A percentile compares a stretch with the other conserved stretches of the same genome.
These are phyloP conservation scores for Brachymystax lenok DNA, from an alignment of 2,797 vertebrate genomes.

Conservation along the genomic window DNA sequence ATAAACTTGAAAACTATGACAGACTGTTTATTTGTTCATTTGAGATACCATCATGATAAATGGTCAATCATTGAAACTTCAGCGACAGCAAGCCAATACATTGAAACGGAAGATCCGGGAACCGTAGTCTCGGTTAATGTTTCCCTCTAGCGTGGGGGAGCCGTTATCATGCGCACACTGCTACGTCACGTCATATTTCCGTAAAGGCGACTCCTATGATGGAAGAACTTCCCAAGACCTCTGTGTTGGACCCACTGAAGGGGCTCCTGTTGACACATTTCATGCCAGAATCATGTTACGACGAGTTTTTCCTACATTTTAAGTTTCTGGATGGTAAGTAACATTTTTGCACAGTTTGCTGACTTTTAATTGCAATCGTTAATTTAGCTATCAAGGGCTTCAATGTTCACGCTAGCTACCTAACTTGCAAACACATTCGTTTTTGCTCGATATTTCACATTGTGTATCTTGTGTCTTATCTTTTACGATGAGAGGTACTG, in stretches of 20 bases:
- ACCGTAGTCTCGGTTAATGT: neutral
- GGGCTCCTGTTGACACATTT: constrained; percentile 76
- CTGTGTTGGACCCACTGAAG: constrained; percentile 69
- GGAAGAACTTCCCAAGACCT: constrained; percentile 44
- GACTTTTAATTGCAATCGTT: neutral
- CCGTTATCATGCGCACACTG: constrained; percentile 23
- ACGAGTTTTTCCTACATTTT: constrained; percentile 82
- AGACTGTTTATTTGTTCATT: no score
- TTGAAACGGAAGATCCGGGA: neutral
- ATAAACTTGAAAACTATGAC: no score
- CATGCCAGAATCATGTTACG: constrained; percentile 85
- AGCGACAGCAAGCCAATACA: no score
- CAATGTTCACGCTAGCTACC: no score
- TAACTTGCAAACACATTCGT: no score
- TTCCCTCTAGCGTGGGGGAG: constrained; percentile 1
- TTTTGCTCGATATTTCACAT: neutral
- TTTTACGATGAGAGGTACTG: neutral
- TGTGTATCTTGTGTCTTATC: neutral
- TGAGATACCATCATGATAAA: no score
- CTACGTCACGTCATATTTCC: constrained; percentile 11
- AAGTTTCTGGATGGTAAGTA: constrained; percentile 83
- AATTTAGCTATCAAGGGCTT: neutral
- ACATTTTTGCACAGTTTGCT: neutral
- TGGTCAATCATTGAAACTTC: no score
- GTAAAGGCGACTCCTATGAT: constrained; percentile 52